A percentile compares a stretch with the other conserved stretches of the same genome.
phyloP scores from a whole-genome alignment of 2,888 invertebrate species.

The Leucophora obtusa region DNA sequence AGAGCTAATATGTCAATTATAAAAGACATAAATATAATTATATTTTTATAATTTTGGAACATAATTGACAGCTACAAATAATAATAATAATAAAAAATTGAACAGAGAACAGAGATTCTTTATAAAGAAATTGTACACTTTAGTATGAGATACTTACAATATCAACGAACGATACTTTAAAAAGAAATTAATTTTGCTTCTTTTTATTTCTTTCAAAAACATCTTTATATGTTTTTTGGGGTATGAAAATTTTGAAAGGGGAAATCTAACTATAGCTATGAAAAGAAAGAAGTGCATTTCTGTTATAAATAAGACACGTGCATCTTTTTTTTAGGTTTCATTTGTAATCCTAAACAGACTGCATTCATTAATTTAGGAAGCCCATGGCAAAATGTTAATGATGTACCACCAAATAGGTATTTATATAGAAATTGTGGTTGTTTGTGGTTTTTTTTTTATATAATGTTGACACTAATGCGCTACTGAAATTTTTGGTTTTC shows the following conservation, averaged over 20 bases:
- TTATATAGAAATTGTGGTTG: not conserved
- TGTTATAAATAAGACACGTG: conserved; percentile 31
- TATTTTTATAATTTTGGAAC: not conserved
- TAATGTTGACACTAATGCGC: not conserved
- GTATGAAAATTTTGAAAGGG: not conserved
- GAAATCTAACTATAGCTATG: not conserved
- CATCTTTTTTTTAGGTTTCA: not conserved
- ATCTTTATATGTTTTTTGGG: not conserved
- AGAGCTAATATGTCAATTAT: conserved; percentile 48
- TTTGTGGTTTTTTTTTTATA: not conserved
- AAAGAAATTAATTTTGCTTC: not conserved
- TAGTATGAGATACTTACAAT: too few relatives aligned
- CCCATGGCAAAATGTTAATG: conserved; percentile 36
- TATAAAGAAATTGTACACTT: not conserved
- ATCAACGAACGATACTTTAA: not conserved
- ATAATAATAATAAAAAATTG: not conserved
- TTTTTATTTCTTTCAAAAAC: not conserved
- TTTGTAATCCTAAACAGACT: conserved; percentile 30
- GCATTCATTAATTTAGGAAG: conserved; percentile 38
- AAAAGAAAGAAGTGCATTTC: not conserved
- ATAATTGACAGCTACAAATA: conserved; percentile 38
- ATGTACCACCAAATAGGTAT: conserved; percentile 2
- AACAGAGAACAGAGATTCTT: not conserved
- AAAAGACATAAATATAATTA: conserved; percentile 9
- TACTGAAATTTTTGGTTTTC: not conserved